These are phyloP conservation scores for Diadumene lineata DNA, from an alignment of 92 coral and sea anemone species.

Conservation along the genomic window DNA sequence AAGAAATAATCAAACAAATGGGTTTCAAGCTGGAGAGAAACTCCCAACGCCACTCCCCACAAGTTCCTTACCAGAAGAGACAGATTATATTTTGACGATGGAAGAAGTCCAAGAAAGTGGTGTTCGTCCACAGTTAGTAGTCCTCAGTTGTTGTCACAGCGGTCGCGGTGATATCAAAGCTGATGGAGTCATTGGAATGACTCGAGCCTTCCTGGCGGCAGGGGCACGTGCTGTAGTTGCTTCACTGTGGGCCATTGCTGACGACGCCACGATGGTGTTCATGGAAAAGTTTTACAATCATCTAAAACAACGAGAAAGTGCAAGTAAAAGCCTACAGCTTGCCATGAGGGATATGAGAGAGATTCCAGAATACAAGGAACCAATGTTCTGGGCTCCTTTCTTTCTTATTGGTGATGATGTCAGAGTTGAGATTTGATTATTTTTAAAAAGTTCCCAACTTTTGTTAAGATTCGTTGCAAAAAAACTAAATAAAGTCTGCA, in stretches of 20 bases:
- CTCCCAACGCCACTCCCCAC: slow-evolving; percentile 28
- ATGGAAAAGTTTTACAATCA: slow-evolving; percentile 16
- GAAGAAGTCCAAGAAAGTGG: slow-evolving; percentile 2
- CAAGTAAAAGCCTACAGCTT: slow-evolving; percentile 9
- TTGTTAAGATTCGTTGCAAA: no score
- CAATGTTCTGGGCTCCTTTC: slow-evolving; percentile 26
- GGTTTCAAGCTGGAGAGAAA: slow-evolving; percentile 16
- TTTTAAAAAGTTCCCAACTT: background rate
- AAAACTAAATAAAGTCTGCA: no score
- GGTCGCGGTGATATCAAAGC: slow-evolving; percentile 24
- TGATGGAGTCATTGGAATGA: slow-evolving; percentile 34
- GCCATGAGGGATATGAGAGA: slow-evolving; percentile 26
- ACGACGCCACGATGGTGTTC: slow-evolving; percentile 17
- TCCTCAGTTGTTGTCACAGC: slow-evolving; percentile 18
- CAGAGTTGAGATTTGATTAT: background rate
- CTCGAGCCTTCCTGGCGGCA: slow-evolving; percentile 32
- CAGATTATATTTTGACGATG: slow-evolving; percentile 8
- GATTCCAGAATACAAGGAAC: slow-evolving; percentile 1
- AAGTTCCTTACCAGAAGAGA: background rate
- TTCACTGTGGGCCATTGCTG: slow-evolving; percentile 17
- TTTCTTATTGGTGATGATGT: slow-evolving; percentile 17
- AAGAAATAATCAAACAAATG: background rate
- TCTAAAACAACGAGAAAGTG: slow-evolving; percentile 11
- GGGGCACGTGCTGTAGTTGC: slow-evolving; percentile 37
- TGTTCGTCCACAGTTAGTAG: slow-evolving; percentile 9